A percentile compares a stretch with the other conserved stretches of the same genome.
phyloP scores from a whole-genome alignment of 1,140 invertebrate species.

The Leucophenga varia region DNA sequence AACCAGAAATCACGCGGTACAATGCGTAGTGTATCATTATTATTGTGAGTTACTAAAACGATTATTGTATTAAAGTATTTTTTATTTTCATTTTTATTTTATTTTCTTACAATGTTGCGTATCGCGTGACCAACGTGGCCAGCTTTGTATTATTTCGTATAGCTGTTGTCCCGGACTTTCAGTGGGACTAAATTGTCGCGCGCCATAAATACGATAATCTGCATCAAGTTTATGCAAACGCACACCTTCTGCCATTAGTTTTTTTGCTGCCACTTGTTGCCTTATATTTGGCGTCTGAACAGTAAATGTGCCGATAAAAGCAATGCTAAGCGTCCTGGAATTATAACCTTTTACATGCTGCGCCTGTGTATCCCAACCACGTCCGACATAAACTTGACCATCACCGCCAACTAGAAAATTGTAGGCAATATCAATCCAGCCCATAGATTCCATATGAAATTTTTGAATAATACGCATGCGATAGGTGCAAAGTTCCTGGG shows the following conservation, averaged over 20 bases:
- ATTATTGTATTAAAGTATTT: no score
- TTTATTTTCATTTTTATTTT: no score
- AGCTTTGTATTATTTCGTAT: conserved; percentile 61
- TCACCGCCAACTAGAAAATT: conserved; percentile 78
- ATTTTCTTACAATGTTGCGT: conserved; percentile 30
- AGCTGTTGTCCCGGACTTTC: conserved; percentile 66
- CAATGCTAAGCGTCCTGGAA: conserved; percentile 64
- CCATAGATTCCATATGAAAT: conserved; percentile 62
- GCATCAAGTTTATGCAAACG: conserved; percentile 59
- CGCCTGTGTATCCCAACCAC: conserved; percentile 67
- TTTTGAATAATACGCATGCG: conserved; percentile 61
- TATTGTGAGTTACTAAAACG: conserved; percentile 28
- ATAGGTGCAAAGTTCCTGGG: conserved; percentile 44
- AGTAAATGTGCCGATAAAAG: conserved; percentile 70
- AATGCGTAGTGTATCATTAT: conserved; percentile 41
- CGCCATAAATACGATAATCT: conserved; percentile 66
- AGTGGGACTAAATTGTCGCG: conserved; percentile 62
- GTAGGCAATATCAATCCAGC: conserved; percentile 66
- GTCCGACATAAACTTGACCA: conserved; percentile 68
- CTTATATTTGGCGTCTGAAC: conserved; percentile 59
- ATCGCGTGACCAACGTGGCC: conserved; percentile 59
- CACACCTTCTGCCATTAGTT: conserved; percentile 65
- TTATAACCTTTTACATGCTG: conserved; percentile 68
- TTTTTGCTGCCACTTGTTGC: conserved; percentile 62
- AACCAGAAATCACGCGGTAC: conserved; percentile 62